Conservation (phyloP, 2,797 vertebrate genomes). For the Taeniopygia guttata region DNA sequence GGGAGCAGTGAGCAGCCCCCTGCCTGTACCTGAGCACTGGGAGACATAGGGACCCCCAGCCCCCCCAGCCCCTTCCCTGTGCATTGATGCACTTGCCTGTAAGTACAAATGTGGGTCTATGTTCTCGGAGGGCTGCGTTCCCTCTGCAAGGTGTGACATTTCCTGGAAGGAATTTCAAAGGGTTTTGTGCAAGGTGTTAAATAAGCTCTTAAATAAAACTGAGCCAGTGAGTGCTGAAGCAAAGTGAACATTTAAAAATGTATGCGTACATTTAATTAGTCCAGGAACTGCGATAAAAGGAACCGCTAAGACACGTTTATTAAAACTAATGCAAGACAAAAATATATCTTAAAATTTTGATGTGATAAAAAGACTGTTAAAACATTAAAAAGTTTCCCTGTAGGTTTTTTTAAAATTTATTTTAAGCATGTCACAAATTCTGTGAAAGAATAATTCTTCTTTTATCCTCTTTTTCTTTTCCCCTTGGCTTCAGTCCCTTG, state of each 20-base stretch:
- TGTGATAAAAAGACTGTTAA: constrained; percentile 52
- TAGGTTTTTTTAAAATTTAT: neutral
- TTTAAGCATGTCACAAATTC: neutral
- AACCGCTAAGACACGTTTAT: constrained; percentile 34
- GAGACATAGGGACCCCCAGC: neutral
- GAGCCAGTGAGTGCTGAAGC: constrained; percentile 30
- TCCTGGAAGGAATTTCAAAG: constrained; percentile 64
- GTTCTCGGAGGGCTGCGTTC: neutral
- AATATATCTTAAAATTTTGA: constrained; percentile 53
- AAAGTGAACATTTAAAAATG: constrained; percentile 56
- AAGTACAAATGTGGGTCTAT: neutral
- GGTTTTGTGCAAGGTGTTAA: constrained; percentile 62
- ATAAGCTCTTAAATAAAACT: constrained; percentile 62
- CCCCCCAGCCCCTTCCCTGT: fast-evolving
- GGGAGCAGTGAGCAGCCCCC: neutral
- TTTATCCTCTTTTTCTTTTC: neutral
- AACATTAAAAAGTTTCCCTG: constrained; percentile 22
- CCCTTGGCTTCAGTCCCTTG: neutral
- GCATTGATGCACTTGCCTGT: neutral
- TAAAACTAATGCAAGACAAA: constrained; percentile 51
- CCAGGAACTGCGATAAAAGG: constrained; percentile 42
- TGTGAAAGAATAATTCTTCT: neutral
- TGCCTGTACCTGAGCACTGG: neutral
- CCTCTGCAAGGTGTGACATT: constrained; percentile 51
- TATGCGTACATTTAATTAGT: constrained; percentile 65